These are phyloP conservation scores for Brenthis ino DNA, from an alignment of 2,888 invertebrate species.

Conservation along the genomic window DNA sequence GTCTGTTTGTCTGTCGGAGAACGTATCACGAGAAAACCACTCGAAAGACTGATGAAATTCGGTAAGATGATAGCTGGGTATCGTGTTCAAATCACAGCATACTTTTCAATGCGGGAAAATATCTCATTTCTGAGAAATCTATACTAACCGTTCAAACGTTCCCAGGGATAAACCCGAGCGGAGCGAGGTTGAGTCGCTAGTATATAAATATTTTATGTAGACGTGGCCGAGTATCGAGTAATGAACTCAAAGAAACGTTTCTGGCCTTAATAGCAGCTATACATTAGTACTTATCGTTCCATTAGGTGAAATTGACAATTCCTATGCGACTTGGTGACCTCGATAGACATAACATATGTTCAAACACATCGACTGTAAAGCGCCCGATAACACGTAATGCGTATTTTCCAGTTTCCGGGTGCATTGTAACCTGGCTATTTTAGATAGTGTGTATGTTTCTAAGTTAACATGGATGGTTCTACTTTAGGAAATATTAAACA, in stretches of 20 bases:
- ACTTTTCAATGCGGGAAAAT: no score
- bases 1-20: no score
- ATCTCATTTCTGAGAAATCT: no score
- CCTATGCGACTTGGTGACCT: constrained; percentile 47
- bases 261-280: not conserved
- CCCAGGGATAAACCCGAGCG: no score
- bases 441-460: not conserved
- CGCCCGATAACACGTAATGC: constrained; percentile 7
- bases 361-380: constrained; percentile 17
- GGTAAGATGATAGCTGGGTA: no score
- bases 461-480: no score
- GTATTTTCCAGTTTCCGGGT: constrained; percentile 7
- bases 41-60: no score
- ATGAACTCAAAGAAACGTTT: not conserved
- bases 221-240: not conserved
- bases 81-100: no score
- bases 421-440: not conserved
- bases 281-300: constrained; percentile 49
- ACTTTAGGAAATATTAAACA: no score
- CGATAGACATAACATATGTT: constrained; percentile 32
- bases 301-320: constrained; percentile 60
- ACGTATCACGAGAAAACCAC: no score
- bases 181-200: not conserved
- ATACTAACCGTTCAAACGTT: no score
- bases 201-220: not conserved